Percentiles rank a stretch among this genome's conserved stretches.
Evolutionary conservation across 2,113 vertebrate genomes (phyloP).

Genomic region (Phasianus colchicus): DNA sequence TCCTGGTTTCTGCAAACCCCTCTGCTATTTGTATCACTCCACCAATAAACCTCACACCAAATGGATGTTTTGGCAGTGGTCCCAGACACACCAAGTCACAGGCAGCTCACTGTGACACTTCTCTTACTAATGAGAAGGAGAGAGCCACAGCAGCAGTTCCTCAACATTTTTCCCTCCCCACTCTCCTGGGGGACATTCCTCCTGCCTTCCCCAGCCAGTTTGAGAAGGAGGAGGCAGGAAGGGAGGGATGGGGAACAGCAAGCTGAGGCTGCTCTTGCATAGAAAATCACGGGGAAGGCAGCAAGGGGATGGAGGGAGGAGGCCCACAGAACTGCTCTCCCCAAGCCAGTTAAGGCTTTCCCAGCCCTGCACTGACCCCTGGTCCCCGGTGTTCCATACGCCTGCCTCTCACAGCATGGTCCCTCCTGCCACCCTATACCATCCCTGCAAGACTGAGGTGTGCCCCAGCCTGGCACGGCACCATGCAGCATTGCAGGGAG

Average conservation of each 20-base stretch:
- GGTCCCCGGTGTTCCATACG: not conserved
- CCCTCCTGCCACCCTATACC: not conserved
- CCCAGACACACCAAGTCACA: constrained; percentile 18
- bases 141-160: not conserved
- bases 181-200: not conserved
- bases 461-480: constrained; percentile 14
- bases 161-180: not conserved
- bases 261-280: not conserved
- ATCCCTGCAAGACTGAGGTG: not conserved
- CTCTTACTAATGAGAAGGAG: not conserved
- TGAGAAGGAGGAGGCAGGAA: not conserved
- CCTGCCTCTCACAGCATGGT: fast-evolving
- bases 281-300: not conserved
- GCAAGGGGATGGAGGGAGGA: not conserved
- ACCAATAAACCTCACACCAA: constrained; percentile 12
- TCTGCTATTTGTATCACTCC: constrained; percentile 20
- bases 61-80: constrained; percentile 39
- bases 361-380: not conserved
- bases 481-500: not conserved
- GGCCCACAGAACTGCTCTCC: not conserved
- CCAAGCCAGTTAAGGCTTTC: not conserved
- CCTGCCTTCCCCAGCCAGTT: not conserved
- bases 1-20: not conserved
- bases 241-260: not conserved
- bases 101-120: not conserved